Percentiles rank a stretch among this genome's conserved stretches.
Evolutionary conservation across 2,888 invertebrate species (phyloP).

Genomic region (Glyphotaelius pellucidus): DNA sequence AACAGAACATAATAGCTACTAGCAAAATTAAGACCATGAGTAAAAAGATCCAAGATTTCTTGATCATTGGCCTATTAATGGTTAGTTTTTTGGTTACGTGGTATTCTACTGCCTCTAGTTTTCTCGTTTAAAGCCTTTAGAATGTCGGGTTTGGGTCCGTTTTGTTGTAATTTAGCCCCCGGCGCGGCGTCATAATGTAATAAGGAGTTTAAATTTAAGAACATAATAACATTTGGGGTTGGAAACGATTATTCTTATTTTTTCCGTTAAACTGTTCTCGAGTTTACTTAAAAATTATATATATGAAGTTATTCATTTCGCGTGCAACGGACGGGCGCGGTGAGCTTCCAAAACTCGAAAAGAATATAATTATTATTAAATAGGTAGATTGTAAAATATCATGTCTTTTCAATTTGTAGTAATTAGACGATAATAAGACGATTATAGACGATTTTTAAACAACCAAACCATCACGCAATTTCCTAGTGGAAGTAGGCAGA

Average conservation of each 20-base stretch:
- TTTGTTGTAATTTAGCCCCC: constrained; percentile 51
- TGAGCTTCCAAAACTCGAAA: constrained; percentile 25
- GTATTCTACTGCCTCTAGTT: not conserved
- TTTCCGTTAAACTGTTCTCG: constrained; percentile 49
- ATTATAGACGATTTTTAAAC: no score
- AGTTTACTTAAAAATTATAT: constrained; percentile 49
- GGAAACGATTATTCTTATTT: constrained; percentile 58
- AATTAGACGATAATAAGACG: no score
- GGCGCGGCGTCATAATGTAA: constrained; percentile 51
- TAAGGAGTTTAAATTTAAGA: constrained; percentile 58
- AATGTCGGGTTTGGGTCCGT: constrained; percentile 37
- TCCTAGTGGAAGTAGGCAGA: no score
- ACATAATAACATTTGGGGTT: constrained; percentile 58
- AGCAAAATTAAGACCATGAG: not conserved
- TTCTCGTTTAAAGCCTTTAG: not conserved
- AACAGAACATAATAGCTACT: not conserved
- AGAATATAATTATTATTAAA: no score
- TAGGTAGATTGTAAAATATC: no score
- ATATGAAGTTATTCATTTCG: constrained; percentile 46
- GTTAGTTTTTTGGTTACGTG: not conserved
- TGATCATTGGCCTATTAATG: not conserved
- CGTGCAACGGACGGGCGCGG: constrained; percentile 41
- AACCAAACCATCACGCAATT: no score
- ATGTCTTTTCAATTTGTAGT: no score
- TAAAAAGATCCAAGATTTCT: not conserved